These are phyloP conservation scores for Trichopoda pennipes DNA, from an alignment of 2,888 invertebrate species.

Conservation along the genomic window DNA sequence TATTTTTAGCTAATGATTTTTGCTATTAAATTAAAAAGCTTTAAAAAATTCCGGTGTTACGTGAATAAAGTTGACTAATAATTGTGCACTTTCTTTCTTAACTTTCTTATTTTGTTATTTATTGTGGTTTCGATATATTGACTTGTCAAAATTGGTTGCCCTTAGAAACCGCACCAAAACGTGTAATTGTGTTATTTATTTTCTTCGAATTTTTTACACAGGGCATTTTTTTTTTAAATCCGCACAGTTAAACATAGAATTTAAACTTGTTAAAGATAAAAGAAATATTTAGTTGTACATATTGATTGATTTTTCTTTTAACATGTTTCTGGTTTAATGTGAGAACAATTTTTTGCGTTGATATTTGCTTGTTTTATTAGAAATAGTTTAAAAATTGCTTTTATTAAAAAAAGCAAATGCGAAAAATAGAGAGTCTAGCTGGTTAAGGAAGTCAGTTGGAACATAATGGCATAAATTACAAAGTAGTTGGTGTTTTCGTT, in stretches of 20 bases:
- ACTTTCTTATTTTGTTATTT: slow-evolving; percentile 28
- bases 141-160: slow-evolving; percentile 56
- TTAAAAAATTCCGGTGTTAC: slow-evolving; percentile 57
- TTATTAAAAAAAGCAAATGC: slow-evolving; percentile 25
- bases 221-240: slow-evolving; percentile 9
- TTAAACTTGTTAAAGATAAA: slow-evolving; percentile 46
- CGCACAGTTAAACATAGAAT: slow-evolving; percentile 44
- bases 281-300: slow-evolving; percentile 7
- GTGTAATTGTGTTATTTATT: slow-evolving; percentile 13
- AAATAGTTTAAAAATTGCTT: slow-evolving; percentile 25
- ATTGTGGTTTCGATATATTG: slow-evolving; percentile 41
- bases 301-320: slow-evolving; percentile 54
- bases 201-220: background rate
- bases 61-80: slow-evolving; percentile 33
- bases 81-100: slow-evolving; percentile 29
- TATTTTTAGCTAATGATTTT: slow-evolving; percentile 22
- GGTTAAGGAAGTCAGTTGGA: slow-evolving; percentile 62
- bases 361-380: background rate
- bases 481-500: slow-evolving; percentile 43
- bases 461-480: slow-evolving; percentile 52
- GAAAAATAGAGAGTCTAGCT: slow-evolving; percentile 38
- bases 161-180: slow-evolving; percentile 60
- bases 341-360: slow-evolving; percentile 7
- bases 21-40: slow-evolving; percentile 27
- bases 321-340: slow-evolving; percentile 27